Evolutionary conservation across 2,888 invertebrate species (phyloP).

Genomic region (Idaea straminata): DNA sequence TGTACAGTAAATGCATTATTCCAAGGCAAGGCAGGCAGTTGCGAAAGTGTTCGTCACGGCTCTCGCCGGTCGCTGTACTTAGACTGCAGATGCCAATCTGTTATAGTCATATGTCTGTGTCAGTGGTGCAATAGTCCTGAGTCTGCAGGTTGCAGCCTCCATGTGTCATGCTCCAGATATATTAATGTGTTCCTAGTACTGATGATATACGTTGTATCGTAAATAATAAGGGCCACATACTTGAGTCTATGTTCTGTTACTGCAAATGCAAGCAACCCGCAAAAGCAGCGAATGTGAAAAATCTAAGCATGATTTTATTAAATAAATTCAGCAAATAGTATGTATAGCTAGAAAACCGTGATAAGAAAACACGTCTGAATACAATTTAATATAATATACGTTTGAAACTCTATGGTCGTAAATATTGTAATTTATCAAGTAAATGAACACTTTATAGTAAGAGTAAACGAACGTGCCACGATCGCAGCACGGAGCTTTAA

Average conservation of each 20-base stretch:
- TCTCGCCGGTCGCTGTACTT: slow-evolving; percentile 35
- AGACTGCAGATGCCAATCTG: slow-evolving; percentile 57
- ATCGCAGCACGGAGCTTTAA: slow-evolving; percentile 44
- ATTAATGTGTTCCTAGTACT: neutral
- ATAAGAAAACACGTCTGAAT: neutral
- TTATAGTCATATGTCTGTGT: slow-evolving; percentile 59
- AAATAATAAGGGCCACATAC: neutral
- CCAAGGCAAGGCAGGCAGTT: slow-evolving; percentile 41
- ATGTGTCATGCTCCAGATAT: neutral
- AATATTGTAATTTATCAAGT: slow-evolving; percentile 40
- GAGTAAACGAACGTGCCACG: slow-evolving; percentile 40
- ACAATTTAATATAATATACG: neutral
- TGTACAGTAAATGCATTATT: neutral
- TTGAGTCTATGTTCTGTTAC: neutral
- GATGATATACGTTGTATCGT: neutral
- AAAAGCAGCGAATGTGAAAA: too few relatives aligned
- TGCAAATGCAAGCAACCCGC: neutral
- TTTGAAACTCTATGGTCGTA: slow-evolving; percentile 14
- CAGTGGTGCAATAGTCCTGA: slow-evolving; percentile 55
- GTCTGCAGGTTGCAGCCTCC: slow-evolving; percentile 15
- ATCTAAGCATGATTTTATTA: too few relatives aligned
- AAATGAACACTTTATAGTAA: slow-evolving; percentile 48
- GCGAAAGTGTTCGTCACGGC: slow-evolving; percentile 69
- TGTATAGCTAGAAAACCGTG: neutral
- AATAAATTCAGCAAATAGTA: neutral